A percentile compares a stretch with the other conserved stretches of the same genome.
These are phyloP conservation scores for Vireo altiloquus DNA, from an alignment of 2,113 vertebrate species.

Conservation along the genomic window DNA sequence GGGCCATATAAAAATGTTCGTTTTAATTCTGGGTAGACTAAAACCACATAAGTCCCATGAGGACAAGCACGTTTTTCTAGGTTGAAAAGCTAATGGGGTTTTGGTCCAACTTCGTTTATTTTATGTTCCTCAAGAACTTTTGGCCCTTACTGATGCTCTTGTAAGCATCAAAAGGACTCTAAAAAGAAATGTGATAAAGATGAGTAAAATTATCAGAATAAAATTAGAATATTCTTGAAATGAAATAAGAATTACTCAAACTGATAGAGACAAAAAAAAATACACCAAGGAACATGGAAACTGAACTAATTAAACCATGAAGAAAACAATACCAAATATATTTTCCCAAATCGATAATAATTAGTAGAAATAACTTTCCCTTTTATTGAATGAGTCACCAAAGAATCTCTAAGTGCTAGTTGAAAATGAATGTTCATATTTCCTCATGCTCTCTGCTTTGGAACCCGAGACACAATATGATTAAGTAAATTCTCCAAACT, in stretches of 20 bases:
- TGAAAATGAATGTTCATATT: background rate
- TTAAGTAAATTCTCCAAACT: background rate
- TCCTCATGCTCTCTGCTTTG: background rate
- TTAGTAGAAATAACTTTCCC: background rate
- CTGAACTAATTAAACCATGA: background rate
- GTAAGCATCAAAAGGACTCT: background rate
- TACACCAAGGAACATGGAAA: background rate
- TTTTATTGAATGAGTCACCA: background rate
- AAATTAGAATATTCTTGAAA: background rate
- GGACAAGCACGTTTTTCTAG: background rate
- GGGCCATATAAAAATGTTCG: background rate
- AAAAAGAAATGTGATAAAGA: background rate
- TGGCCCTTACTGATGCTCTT: background rate
- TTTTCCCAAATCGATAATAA: slow-evolving; percentile 1
- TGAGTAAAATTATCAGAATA: background rate
- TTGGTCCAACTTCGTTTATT: background rate
- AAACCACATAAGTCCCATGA: background rate
- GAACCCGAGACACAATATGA: background rate
- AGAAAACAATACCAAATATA: background rate
- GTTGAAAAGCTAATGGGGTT: background rate
- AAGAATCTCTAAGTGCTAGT: background rate
- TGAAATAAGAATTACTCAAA: background rate
- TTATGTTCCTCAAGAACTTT: background rate
- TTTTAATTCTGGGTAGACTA: background rate
- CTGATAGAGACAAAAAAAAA: background rate